Evolutionary conservation across 1,140 invertebrate genomes (phyloP).

Genomic region (Samia ricini): DNA sequence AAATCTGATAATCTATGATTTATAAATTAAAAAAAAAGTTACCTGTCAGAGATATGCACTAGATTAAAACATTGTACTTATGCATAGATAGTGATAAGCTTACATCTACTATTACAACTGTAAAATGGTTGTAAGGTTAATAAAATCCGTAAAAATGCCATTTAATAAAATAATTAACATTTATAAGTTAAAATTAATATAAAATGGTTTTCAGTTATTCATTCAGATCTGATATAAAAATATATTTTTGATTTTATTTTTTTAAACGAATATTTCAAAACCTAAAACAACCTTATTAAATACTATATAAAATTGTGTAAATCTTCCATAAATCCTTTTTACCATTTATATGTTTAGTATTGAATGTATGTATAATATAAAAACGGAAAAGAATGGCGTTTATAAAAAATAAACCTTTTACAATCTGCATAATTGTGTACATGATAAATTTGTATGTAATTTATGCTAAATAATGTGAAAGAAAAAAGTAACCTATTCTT

Average conservation of each 20-base stretch:
- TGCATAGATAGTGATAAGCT: background rate
- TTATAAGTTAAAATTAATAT: background rate
- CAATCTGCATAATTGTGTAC: no score
- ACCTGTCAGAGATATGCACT: background rate
- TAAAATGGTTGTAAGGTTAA: constrained; percentile 9
- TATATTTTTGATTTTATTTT: no score
- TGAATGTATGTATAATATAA: no score
- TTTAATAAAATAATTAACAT: background rate
- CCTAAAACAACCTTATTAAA: background rate
- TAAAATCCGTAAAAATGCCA: background rate
- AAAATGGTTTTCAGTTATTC: background rate
- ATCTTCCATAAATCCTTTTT: constrained; percentile 11
- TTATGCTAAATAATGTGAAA: no score
- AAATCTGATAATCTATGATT: no score
- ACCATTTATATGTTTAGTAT: no score
- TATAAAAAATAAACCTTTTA: no score
- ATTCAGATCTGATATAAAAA: background rate
- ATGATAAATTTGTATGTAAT: no score
- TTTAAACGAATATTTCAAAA: background rate
- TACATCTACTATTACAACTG: background rate
- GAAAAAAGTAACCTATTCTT: no score
- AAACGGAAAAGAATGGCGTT: no score
- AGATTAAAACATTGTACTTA: background rate
- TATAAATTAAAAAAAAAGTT: background rate
- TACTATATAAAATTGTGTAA: constrained; percentile 6